These are phyloP conservation scores for Balanococcus diminutus DNA, from an alignment of 2,888 invertebrate genomes.

Conservation along the genomic window DNA sequence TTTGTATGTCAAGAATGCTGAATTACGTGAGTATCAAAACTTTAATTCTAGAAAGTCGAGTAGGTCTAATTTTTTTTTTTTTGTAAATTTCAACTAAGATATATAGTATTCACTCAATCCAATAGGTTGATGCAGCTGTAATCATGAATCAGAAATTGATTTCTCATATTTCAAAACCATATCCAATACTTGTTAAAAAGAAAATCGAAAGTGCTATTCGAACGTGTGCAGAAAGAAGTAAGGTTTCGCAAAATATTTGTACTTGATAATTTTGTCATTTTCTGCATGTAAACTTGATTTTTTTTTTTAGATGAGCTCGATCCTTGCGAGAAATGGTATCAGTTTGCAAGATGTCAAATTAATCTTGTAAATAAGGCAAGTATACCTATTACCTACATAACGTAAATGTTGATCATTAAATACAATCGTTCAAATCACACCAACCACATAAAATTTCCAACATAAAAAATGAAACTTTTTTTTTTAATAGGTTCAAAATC, in stretches of 20 bases:
- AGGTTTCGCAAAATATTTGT: background rate
- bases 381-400: background rate
- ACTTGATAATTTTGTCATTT: too few relatives aligned
- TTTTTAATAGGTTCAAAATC: background rate
- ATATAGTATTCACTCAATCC: background rate
- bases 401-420: too few relatives aligned
- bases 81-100: too few relatives aligned
- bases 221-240: conserved; percentile 23
- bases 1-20: conserved; percentile 20
- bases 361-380: background rate
- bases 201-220: conserved; percentile 4
- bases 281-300: background rate
- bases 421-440: too few relatives aligned
- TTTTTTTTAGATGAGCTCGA: background rate
- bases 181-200: background rate
- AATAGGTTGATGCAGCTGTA: conserved; percentile 10
- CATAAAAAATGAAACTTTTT: background rate
- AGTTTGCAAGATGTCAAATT: conserved; percentile 2
- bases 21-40: background rate
- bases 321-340: conserved; percentile 23
- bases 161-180: conserved; percentile 6
- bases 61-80: too few relatives aligned
- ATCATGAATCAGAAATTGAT: conserved; percentile 16
- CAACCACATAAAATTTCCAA: background rate
- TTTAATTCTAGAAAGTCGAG: too few relatives aligned